These are phyloP conservation scores for Poeciliopsis prolifica DNA, from an alignment of 2,113 vertebrate genomes.

Conservation along the genomic window DNA sequence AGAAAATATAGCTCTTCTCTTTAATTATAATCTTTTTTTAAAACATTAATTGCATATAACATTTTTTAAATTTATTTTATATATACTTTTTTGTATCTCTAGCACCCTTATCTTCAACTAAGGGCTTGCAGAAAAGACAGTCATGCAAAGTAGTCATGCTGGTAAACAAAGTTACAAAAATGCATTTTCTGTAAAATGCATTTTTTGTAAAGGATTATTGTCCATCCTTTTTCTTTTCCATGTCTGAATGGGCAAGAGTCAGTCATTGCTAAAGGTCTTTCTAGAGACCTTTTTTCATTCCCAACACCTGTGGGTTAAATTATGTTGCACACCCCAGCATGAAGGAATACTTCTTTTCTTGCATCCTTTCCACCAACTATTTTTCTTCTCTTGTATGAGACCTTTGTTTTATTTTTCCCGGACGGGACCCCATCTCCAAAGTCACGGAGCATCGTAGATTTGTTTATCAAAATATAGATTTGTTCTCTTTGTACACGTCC, in stretches of 20 bases:
- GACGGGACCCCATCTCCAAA: constrained; percentile 47
- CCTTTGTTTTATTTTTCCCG: constrained; percentile 38
- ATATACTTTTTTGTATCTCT: constrained; percentile 79
- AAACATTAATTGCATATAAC: constrained; percentile 85
- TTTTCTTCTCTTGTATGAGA: constrained; percentile 55
- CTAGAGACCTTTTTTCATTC: constrained; percentile 27
- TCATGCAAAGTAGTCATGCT: constrained; percentile 87
- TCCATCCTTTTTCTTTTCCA: constrained; percentile 49
- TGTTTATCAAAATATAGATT: constrained; percentile 83
- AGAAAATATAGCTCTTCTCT: constrained; percentile 86
- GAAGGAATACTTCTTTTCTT: constrained; percentile 39
- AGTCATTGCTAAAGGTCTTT: constrained; percentile 55
- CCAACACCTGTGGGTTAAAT: constrained; percentile 29
- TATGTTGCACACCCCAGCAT: constrained; percentile 13
- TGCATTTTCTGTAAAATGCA: constrained; percentile 83
- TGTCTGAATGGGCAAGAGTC: constrained; percentile 53
- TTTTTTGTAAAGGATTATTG: constrained; percentile 61
- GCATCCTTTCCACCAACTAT: constrained; percentile 48
- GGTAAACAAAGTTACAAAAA: constrained; percentile 87
- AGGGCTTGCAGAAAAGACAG: constrained; percentile 85
- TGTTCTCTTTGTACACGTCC: constrained; percentile 79
- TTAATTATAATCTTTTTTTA: constrained; percentile 81
- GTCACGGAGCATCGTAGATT: constrained; percentile 64
- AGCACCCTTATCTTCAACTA: constrained; percentile 82
- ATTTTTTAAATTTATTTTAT: constrained; percentile 78